These are phyloP conservation scores for Eristalis pertinax DNA, from an alignment of 2,888 invertebrate species.

Conservation along the genomic window DNA sequence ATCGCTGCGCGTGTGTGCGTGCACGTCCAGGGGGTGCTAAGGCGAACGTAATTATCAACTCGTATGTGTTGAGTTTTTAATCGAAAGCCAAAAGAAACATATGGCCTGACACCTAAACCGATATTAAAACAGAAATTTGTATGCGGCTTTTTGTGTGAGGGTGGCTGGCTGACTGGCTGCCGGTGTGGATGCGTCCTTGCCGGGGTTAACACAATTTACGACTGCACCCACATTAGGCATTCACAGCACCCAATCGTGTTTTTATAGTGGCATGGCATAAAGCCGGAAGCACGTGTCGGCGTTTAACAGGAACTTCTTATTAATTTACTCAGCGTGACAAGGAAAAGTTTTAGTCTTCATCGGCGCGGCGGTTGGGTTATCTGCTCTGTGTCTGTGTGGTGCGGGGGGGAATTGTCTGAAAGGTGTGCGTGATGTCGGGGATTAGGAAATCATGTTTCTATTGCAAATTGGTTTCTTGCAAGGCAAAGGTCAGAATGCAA, in stretches of 20 bases:
- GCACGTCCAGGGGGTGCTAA: constrained; percentile 6
- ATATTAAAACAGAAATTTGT: constrained; percentile 67
- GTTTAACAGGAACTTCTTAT: constrained; percentile 72
- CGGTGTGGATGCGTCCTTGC: constrained; percentile 30
- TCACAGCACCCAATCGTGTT: constrained; percentile 47
- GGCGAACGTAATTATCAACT: constrained; percentile 53
- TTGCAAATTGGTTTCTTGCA: background rate
- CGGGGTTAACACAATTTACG: constrained; percentile 66
- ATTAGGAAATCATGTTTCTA: background rate
- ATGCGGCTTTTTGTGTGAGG: constrained; percentile 49
- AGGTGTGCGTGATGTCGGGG: background rate
- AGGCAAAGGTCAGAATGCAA: background rate
- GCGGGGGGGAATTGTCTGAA: background rate
- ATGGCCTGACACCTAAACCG: constrained; percentile 71
- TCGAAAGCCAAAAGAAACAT: constrained; percentile 67
- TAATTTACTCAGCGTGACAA: constrained; percentile 55
- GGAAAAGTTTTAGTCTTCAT: constrained; percentile 48
- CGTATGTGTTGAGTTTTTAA: constrained; percentile 63
- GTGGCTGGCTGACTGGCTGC: background rate
- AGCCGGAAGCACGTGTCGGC: constrained; percentile 68
- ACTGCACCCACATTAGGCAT: constrained; percentile 71
- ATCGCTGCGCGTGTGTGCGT: background rate
- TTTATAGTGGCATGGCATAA: constrained; percentile 25
- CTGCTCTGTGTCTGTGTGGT: background rate
- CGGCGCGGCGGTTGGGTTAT: background rate